Conservation (phyloP, 1,140 invertebrate genomes). For the Cecropterus lyciades region DNA sequence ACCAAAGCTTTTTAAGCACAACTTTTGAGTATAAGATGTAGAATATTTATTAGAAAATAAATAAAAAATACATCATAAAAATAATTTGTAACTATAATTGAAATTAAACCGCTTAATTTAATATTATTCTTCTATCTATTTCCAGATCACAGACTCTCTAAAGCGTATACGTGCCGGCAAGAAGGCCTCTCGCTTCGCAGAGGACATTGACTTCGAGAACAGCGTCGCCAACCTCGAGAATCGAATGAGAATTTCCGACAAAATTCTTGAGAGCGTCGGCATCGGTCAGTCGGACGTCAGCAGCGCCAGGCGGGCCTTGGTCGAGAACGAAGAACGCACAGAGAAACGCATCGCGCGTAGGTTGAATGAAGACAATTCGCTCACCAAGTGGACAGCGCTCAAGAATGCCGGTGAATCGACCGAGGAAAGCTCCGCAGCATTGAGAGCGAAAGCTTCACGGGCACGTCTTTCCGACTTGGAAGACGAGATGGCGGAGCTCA, state of each 20-base stretch:
- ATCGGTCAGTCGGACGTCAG: slow-evolving; percentile 69
- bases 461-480: slow-evolving; percentile 86
- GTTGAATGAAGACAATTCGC: slow-evolving; percentile 69
- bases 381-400: slow-evolving; percentile 85
- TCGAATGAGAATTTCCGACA: slow-evolving; percentile 84
- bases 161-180: slow-evolving; percentile 83
- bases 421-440: slow-evolving; percentile 69
- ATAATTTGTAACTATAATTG: no score
- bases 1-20: no score
- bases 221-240: slow-evolving; percentile 83
- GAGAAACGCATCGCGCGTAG: slow-evolving; percentile 80
- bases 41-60: no score
- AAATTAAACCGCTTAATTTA: not conserved
- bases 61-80: no score
- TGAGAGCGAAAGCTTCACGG: slow-evolving; percentile 71
- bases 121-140: slow-evolving; percentile 35
- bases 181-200: slow-evolving; percentile 81
- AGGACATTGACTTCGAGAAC: slow-evolving; percentile 85
- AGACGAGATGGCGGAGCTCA: slow-evolving; percentile 86
- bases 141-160: slow-evolving; percentile 79
- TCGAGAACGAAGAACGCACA: slow-evolving; percentile 80
- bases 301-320: slow-evolving; percentile 69
- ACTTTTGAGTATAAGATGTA: no score
- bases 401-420: slow-evolving; percentile 54
- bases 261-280: slow-evolving; percentile 85